Percentiles rank a stretch among this genome's conserved stretches.
Conservation (phyloP, 2,888 invertebrate species). For the Idaea aversata region DNA sequence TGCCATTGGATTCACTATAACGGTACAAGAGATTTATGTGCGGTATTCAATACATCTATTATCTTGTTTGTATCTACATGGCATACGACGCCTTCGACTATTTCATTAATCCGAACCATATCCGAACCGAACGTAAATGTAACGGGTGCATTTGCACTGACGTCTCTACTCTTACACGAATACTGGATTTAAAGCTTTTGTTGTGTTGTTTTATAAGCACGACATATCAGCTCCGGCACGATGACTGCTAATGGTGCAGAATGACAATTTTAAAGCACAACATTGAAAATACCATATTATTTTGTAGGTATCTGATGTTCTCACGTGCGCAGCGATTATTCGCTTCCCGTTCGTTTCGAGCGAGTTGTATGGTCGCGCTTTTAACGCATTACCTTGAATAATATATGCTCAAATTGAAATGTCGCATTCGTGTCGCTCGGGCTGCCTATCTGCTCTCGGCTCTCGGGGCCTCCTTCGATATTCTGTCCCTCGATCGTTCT, state of each 20-base stretch:
- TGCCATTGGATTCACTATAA: slow-evolving; percentile 46
- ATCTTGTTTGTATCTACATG: slow-evolving; percentile 49
- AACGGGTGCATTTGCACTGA: background rate
- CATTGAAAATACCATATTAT: slow-evolving; percentile 69
- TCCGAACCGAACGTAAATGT: slow-evolving; percentile 17
- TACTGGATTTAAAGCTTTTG: slow-evolving; percentile 35
- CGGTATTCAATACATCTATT: slow-evolving; percentile 47
- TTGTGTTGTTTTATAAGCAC: slow-evolving; percentile 69
- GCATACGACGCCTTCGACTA: slow-evolving; percentile 31
- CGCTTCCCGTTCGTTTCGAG: slow-evolving; percentile 57
- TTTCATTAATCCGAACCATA: slow-evolving; percentile 42
- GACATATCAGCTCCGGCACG: slow-evolving; percentile 53
- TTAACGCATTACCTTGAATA: slow-evolving; percentile 80
- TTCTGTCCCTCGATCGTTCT: slow-evolving; percentile 59
- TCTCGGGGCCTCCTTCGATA: slow-evolving; percentile 57
- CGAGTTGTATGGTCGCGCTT: slow-evolving; percentile 72
- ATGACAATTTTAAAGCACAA: slow-evolving; percentile 77
- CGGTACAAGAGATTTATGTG: slow-evolving; percentile 49
- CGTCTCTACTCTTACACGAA: background rate
- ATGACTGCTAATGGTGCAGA: slow-evolving; percentile 73
- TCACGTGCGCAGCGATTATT: slow-evolving; percentile 73
- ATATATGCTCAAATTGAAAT: slow-evolving; percentile 79
- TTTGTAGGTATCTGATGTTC: slow-evolving; percentile 56
- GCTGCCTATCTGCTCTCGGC: slow-evolving; percentile 63
- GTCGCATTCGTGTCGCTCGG: slow-evolving; percentile 75